Evolutionary conservation across 2,888 invertebrate genomes (phyloP).

Genomic region (Laspeyria flexula): DNA sequence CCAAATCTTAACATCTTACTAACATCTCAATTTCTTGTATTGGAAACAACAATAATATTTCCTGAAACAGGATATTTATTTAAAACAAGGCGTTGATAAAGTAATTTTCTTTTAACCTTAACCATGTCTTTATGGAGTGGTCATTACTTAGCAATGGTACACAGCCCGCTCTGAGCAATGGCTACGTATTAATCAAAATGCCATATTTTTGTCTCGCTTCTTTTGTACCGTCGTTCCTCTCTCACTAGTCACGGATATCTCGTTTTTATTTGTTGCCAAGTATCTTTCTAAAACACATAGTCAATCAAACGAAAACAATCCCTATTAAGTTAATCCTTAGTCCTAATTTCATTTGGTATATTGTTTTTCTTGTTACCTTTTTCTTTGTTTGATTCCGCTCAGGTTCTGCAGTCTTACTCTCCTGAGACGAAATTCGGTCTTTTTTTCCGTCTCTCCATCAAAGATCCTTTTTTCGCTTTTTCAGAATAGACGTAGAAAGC

Average conservation of each 20-base stretch:
- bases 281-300: slow-evolving; percentile 52
- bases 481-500: slow-evolving; percentile 78
- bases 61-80: slow-evolving; percentile 86
- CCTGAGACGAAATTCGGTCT: slow-evolving; percentile 83
- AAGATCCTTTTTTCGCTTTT: slow-evolving; percentile 81
- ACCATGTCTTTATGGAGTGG: slow-evolving; percentile 86
- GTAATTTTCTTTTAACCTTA: slow-evolving; percentile 87
- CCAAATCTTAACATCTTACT: slow-evolving; percentile 77
- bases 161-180: slow-evolving; percentile 86
- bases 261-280: slow-evolving; percentile 65
- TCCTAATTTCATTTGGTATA: slow-evolving; percentile 27
- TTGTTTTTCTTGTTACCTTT: slow-evolving; percentile 50
- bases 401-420: slow-evolving; percentile 84
- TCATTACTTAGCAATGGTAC: slow-evolving; percentile 86
- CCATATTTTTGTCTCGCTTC: slow-evolving; percentile 78
- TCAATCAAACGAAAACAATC: slow-evolving; percentile 41
- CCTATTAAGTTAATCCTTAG: slow-evolving; percentile 33
- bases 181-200: slow-evolving; percentile 86
- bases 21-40: slow-evolving; percentile 85
- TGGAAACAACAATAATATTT: slow-evolving; percentile 85
- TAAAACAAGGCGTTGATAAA: slow-evolving; percentile 87
- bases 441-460: slow-evolving; percentile 81
- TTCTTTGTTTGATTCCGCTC: slow-evolving; percentile 46
- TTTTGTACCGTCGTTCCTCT: slow-evolving; percentile 65
- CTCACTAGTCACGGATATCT: slow-evolving; percentile 80